phyloP scores from a whole-genome alignment of 1,140 invertebrate genomes.

The Zaprionus inermis region DNA sequence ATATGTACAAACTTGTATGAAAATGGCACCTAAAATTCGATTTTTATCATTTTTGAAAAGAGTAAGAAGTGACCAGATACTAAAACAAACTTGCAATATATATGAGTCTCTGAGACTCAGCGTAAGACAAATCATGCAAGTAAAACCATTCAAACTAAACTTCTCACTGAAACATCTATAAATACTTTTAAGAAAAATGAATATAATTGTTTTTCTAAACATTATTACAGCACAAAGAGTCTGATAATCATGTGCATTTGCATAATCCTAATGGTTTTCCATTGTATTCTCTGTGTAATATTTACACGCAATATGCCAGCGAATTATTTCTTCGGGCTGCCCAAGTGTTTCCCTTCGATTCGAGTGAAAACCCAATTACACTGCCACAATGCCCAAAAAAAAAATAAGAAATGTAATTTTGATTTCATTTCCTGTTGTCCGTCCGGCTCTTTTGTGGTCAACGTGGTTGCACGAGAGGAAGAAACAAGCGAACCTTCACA shows the following conservation, averaged over 20 bases:
- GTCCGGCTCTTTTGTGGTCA: slow-evolving; percentile 70
- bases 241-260: neutral
- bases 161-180: neutral
- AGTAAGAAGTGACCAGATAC: too few relatives aligned
- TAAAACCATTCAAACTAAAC: neutral
- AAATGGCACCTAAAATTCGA: too few relatives aligned
- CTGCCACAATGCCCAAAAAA: slow-evolving; percentile 71
- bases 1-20: too few relatives aligned
- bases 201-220: neutral
- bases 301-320: slow-evolving; percentile 24
- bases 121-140: too few relatives aligned
- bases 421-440: slow-evolving; percentile 62
- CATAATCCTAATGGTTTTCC: neutral
- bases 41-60: too few relatives aligned
- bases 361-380: slow-evolving; percentile 72
- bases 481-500: slow-evolving; percentile 34
- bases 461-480: slow-evolving; percentile 32
- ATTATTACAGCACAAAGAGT: neutral
- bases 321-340: neutral
- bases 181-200: neutral
- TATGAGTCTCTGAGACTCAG: too few relatives aligned
- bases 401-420: slow-evolving; percentile 54
- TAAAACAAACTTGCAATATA: too few relatives aligned
- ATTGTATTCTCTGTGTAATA: neutral
- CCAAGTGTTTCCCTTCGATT: slow-evolving; percentile 20